Evolutionary conservation across 2,113 vertebrate genomes (phyloP).

Genomic region (Sakesphorus luctuosus): DNA sequence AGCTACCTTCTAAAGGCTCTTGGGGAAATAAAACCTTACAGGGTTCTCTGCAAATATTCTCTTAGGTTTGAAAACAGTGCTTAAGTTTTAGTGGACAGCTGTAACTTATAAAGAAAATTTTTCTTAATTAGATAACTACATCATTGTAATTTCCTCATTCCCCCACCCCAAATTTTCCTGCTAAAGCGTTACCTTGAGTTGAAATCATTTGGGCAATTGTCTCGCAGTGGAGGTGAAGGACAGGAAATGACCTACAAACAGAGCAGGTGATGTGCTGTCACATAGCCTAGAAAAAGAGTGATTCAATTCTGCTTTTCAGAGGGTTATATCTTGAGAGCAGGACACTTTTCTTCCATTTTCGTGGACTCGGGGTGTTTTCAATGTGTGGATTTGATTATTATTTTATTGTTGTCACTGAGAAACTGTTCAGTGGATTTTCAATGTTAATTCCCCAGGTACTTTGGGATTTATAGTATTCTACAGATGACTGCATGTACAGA

Average conservation of each 20-base stretch:
- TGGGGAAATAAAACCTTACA: background rate
- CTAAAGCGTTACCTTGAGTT: background rate
- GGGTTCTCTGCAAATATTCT: background rate
- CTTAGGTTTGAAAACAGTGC: background rate
- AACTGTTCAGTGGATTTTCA: background rate
- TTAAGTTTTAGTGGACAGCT: background rate
- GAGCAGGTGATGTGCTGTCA: constrained; percentile 17
- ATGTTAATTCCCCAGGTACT: background rate
- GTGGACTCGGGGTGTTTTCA: background rate
- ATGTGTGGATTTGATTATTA: background rate
- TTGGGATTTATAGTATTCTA: background rate
- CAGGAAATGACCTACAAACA: constrained; percentile 37
- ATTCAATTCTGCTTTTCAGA: background rate
- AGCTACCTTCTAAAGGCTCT: background rate
- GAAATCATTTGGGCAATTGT: background rate
- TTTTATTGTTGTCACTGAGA: background rate
- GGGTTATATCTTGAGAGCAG: background rate
- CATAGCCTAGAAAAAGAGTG: constrained; percentile 7
- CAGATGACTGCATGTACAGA: background rate
- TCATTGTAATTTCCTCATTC: background rate
- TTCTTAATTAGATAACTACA: background rate
- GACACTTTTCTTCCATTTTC: background rate
- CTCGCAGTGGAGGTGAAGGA: background rate
- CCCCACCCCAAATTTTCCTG: background rate
- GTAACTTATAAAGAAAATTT: background rate